Evolutionary conservation across 2,888 invertebrate species (phyloP).

Genomic region (Ramazzottius varieornatus): DNA sequence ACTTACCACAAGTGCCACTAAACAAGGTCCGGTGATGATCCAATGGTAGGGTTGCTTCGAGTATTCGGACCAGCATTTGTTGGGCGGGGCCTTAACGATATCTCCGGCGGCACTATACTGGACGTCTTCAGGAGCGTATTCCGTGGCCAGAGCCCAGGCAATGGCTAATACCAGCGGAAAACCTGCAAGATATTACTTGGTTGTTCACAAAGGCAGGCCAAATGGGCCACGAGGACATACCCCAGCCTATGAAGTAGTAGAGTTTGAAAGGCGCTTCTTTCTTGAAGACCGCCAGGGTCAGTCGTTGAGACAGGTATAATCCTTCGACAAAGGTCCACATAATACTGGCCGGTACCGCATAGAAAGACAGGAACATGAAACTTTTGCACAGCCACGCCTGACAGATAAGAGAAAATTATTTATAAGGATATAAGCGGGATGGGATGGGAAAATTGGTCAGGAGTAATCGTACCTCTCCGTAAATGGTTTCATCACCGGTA

Average conservation of each 20-base stretch:
- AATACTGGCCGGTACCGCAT: slow-evolving; percentile 29
- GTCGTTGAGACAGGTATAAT: slow-evolving; percentile 22
- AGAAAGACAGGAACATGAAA: slow-evolving; percentile 27
- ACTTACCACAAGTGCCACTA: slow-evolving; percentile 20
- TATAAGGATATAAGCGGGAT: background rate
- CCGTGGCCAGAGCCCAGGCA: slow-evolving; percentile 21
- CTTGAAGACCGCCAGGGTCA: slow-evolving; percentile 31
- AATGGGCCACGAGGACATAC: too few species aligned
- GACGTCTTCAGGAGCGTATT: background rate
- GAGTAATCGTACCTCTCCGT: background rate
- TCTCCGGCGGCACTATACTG: background rate
- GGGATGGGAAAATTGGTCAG: background rate
- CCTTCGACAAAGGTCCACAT: slow-evolving; percentile 35
- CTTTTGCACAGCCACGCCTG: slow-evolving; percentile 31
- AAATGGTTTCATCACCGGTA: background rate
- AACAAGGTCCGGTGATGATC: slow-evolving; percentile 22
- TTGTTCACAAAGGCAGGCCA: too few species aligned
- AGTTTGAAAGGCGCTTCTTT: slow-evolving; percentile 28
- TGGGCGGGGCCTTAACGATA: slow-evolving; percentile 9
- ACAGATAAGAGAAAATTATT: slow-evolving; percentile 7
- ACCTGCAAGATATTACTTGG: slow-evolving; percentile 23
- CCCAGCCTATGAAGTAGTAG: slow-evolving; percentile 32
- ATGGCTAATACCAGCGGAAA: slow-evolving; percentile 25
- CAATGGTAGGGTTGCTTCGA: slow-evolving; percentile 18
- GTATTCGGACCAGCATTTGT: slow-evolving; percentile 23